These are phyloP conservation scores for Enteromius anoplus DNA, from an alignment of 2,797 vertebrate species.

Conservation along the genomic window DNA sequence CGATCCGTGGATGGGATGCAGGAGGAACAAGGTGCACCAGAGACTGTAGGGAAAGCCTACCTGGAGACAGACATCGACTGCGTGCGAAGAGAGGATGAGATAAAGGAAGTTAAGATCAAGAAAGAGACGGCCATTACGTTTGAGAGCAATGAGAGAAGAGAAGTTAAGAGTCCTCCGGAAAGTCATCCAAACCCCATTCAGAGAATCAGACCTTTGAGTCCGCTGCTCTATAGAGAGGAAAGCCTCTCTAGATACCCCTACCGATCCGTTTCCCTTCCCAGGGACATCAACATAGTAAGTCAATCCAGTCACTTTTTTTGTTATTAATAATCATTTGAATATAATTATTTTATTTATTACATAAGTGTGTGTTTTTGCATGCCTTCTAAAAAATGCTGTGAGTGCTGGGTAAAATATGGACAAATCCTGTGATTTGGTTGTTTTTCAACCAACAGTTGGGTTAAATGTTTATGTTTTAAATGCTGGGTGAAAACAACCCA, in stretches of 20 bases:
- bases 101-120: conserved; percentile 51
- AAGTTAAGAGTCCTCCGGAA: conserved; percentile 55
- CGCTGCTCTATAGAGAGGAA: conserved; percentile 54
- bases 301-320: conserved; percentile 17
- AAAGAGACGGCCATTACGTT: conserved; percentile 22
- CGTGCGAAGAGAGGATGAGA: conserved; percentile 65
- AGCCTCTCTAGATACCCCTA: conserved; percentile 61
- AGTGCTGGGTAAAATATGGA: no score
- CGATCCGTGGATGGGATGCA: conserved; percentile 51
- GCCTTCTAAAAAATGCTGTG: no score
- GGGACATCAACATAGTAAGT: conserved; percentile 85
- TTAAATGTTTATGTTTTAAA: no score
- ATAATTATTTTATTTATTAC: background rate
- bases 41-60: conserved; percentile 63
- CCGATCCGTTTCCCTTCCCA: conserved; percentile 80
- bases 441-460: no score
- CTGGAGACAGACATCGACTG: conserved; percentile 70
- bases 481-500: no score
- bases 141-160: conserved; percentile 42
- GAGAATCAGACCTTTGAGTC: conserved; percentile 55
- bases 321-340: background rate
- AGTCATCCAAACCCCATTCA: conserved; percentile 63
- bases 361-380: no score
- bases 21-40: conserved; percentile 61
- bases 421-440: no score